Base-by-base conservation (phyloP, 2,888 invertebrate genomes). In the Cheilosia impressa region DNA sequence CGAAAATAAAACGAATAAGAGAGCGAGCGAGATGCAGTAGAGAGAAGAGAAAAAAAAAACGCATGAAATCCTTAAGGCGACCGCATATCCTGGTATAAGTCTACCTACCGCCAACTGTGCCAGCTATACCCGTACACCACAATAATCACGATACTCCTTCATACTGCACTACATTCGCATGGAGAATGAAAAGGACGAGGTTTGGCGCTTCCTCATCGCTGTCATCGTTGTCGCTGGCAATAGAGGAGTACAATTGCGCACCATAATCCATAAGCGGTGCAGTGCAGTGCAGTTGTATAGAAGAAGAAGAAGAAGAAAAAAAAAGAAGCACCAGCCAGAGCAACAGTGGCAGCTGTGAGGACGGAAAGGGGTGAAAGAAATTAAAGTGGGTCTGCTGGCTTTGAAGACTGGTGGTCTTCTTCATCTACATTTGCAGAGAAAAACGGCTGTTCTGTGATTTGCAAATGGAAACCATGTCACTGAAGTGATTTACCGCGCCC, bases 391-490 rank as follows among this genome's bases (percentile, higher is more conserved):
- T 55, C 62, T 71, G 62, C 55, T 63, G 24, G 52, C 9, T 73
- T 47, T 47, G 47, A 73, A 65, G 34, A 57, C 41, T 38, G 15
- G 15, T 15, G 43, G 47, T 41, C 50, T 19, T 41, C 57, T 15
- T 71, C 55, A 71, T 71, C 78, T 71, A 57, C 57, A 75, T 66
- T 66, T 66, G 19, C 50, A 22, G 27, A 47, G 60, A 52, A 45
- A 31, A 58, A 58, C 50, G 38, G 62, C 43, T 34, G 55, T 38
- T 27, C 27, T 78, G 47, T 41, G 69, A 71, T 71, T 78, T 57
- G 27, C 62, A 63, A 69, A 78, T 63, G 78, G 62, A 69, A 78
- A 78, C 78, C 69, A 71, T 78, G 78, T 71, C 78, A 78, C 78
- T 57, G 41, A 78, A 78, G 69, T 55, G 69, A 78, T 78, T 78